These are phyloP conservation scores for Mormyrops attenuatus DNA, from an alignment of 2,797 vertebrate genomes.

Conservation along the genomic window DNA sequence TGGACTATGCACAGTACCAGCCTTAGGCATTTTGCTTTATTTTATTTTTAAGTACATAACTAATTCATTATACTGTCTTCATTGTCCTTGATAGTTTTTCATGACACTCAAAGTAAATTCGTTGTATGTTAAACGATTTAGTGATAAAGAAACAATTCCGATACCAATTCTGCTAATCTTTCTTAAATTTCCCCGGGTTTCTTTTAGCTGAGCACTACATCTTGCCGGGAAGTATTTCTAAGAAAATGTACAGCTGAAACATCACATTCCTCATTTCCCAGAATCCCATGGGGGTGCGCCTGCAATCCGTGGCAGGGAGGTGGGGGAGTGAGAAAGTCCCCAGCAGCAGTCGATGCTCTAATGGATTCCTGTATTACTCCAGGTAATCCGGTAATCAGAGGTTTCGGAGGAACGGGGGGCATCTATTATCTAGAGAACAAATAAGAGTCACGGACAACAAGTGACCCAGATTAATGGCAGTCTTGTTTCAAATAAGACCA, in stretches of 20 bases:
- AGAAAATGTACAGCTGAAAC: not conserved
- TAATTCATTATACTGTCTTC: not conserved
- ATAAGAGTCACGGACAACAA: slow-evolving; percentile 58
- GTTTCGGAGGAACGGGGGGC: slow-evolving; percentile 40
- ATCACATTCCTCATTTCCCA: slow-evolving; percentile 17
- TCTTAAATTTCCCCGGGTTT: not conserved
- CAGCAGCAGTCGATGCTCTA: slow-evolving; percentile 52
- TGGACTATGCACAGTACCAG: not conserved
- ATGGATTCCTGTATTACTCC: slow-evolving; percentile 58
- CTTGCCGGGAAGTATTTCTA: not conserved
- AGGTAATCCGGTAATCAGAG: slow-evolving; percentile 54
- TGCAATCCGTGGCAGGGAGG: slow-evolving; percentile 20
- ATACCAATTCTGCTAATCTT: not conserved
- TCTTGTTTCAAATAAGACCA: slow-evolving; percentile 53
- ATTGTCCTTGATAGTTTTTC: not conserved
- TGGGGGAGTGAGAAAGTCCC: slow-evolving; percentile 29
- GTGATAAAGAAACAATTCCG: not conserved
- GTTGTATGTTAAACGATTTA: not conserved
- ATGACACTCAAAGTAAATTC: not conserved
- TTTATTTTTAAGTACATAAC: not conserved
- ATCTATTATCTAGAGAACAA: slow-evolving; percentile 60
- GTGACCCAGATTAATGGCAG: slow-evolving; percentile 60
- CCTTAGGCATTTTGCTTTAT: not conserved
- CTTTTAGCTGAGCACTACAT: not conserved
- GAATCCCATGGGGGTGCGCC: slow-evolving; percentile 36